phyloP scores from a whole-genome alignment of 2,888 invertebrate species.

The Epistrophe grossulariae region DNA sequence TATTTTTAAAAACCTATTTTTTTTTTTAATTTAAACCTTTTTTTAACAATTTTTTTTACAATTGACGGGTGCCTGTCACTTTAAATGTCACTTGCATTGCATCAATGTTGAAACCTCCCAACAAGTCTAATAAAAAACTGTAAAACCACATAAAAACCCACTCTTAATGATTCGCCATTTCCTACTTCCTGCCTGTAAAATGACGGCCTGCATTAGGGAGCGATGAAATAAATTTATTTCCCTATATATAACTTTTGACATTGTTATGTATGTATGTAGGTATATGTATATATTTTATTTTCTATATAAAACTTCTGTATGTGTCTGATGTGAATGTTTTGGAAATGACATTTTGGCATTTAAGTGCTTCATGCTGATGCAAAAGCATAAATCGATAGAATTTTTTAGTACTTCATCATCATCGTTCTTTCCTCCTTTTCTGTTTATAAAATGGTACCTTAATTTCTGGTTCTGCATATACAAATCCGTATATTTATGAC shows the following conservation, averaged over 20 bases:
- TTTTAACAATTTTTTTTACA: too few relatives aligned
- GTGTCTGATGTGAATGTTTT: neutral
- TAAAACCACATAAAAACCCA: neutral
- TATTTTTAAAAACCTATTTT: too few relatives aligned
- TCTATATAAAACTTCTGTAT: neutral
- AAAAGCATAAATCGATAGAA: neutral
- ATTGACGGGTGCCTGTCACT: neutral
- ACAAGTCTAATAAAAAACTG: neutral
- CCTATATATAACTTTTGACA: neutral
- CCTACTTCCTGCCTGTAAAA: neutral
- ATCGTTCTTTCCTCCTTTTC: too few relatives aligned
- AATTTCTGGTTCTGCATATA: neutral
- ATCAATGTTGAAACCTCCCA: neutral
- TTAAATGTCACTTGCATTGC: neutral
- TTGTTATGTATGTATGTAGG: neutral
- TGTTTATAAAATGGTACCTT: conserved; percentile 10
- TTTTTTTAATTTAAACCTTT: too few relatives aligned
- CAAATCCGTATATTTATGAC: neutral
- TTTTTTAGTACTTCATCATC: conserved; percentile 12
- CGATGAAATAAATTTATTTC: neutral
- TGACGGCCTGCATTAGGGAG: too few relatives aligned
- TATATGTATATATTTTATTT: too few relatives aligned
- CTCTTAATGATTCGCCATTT: neutral
- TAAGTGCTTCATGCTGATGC: neutral
- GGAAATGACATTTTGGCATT: neutral